Evolutionary conservation across 2,797 vertebrate species (phyloP).

Genomic region (Sebastes hopkinsi): DNA sequence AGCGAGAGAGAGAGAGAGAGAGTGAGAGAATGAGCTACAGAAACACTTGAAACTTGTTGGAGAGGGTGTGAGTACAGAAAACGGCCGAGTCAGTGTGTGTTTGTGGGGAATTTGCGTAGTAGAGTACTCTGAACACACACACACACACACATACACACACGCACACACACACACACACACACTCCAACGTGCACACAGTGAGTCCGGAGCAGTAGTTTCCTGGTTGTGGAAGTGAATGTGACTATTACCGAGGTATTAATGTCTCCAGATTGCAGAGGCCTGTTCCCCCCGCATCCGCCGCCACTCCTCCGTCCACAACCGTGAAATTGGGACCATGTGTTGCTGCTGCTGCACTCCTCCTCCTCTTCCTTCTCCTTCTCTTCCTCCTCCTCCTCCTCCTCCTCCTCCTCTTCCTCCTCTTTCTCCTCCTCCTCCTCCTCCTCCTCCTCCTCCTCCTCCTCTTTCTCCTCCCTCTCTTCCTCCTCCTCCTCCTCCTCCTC

Average conservation of each 20-base stretch:
- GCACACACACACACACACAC: neutral
- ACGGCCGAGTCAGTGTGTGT: neutral
- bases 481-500: neutral
- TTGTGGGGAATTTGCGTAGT: neutral
- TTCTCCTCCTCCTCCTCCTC: conserved; percentile 9
- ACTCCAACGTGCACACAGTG: neutral
- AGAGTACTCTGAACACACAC: neutral
- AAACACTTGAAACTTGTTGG: conserved; percentile 17
- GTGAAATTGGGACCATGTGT: conserved; percentile 85
- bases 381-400: neutral
- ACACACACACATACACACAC: neutral
- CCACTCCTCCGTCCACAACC: conserved; percentile 78
- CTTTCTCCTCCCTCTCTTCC: neutral
- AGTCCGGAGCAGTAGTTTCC: conserved; percentile 62
- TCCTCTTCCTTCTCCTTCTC: conserved; percentile 2
- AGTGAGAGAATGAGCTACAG: conserved; percentile 9
- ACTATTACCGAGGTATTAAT: conserved; percentile 83
- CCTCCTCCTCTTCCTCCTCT: neutral
- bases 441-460: neutral
- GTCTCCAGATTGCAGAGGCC: conserved; percentile 82
- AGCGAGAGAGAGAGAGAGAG: conserved; percentile 9
- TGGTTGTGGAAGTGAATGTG: conserved; percentile 80
- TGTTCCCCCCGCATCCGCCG: conserved; percentile 81
- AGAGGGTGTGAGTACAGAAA: neutral
- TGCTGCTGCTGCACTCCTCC: conserved; percentile 30